A percentile compares a stretch with the other conserved stretches of the same genome.
Evolutionary conservation across 2,797 vertebrate genomes (phyloP).

Genomic region (Pyrrhura leucotis): DNA sequence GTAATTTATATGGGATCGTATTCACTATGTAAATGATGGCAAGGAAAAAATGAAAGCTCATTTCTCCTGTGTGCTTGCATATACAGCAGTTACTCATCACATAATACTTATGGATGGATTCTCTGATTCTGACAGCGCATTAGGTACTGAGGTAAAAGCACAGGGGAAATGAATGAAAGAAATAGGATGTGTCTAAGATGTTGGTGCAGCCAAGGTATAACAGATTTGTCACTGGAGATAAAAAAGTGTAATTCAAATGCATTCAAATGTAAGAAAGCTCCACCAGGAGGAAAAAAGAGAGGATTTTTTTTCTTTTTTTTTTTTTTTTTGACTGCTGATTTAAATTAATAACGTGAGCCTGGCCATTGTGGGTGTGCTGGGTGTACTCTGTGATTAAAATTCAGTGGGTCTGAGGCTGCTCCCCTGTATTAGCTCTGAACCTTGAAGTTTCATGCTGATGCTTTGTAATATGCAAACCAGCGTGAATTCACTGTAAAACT

Average conservation of each 20-base stretch:
- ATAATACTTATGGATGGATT: conserved; percentile 30
- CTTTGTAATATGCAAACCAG: conserved; percentile 30
- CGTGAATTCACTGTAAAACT: not conserved
- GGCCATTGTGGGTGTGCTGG: not conserved
- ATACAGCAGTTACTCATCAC: conserved; percentile 47
- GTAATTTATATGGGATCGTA: conserved; percentile 68
- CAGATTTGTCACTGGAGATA: conserved; percentile 59
- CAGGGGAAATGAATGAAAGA: conserved; percentile 46
- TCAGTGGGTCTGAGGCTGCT: not conserved
- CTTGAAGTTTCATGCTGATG: not conserved
- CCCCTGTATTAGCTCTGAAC: conserved; percentile 15
- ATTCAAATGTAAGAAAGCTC: conserved; percentile 3
- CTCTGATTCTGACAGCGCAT: conserved; percentile 41
- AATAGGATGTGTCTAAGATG: conserved; percentile 2
- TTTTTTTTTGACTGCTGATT: not conserved
- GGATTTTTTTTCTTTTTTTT: not conserved
- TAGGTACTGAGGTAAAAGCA: conserved; percentile 34
- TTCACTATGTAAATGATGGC: conserved; percentile 71
- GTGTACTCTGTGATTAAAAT: conserved; percentile 36
- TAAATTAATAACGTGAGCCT: conserved; percentile 9
- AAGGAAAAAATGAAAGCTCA: conserved; percentile 59
- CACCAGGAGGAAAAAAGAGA: not conserved
- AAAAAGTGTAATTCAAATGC: conserved; percentile 23
- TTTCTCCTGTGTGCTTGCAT: conserved; percentile 68
- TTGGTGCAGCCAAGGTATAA: not conserved